Evolutionary conservation across 2,113 vertebrate species (phyloP).

Genomic region (Carassius carassius): DNA sequence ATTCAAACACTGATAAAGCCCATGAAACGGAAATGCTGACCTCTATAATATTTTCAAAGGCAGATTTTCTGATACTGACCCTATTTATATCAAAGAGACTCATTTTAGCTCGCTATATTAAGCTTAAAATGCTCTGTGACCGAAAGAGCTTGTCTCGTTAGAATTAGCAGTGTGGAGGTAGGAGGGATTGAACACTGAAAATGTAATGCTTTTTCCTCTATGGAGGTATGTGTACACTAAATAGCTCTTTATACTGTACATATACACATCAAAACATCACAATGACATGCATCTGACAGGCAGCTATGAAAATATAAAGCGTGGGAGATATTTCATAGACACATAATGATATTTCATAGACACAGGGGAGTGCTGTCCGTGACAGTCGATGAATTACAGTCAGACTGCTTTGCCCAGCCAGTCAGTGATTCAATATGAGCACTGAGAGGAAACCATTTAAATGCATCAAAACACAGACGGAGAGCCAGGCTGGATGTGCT

Average conservation of each 20-base stretch:
- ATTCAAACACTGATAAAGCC: slow-evolving; percentile 37
- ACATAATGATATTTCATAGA: slow-evolving; percentile 28
- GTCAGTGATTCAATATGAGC: slow-evolving; percentile 32
- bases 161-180: neutral
- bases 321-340: slow-evolving; percentile 10
- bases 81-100: slow-evolving; percentile 21
- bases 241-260: neutral
- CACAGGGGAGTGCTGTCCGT: slow-evolving; percentile 16
- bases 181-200: neutral
- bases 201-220: neutral
- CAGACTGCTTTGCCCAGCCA: neutral
- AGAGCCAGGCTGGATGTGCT: neutral
- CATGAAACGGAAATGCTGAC: slow-evolving; percentile 10
- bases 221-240: neutral
- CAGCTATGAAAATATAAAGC: neutral
- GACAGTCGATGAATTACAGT: slow-evolving; percentile 33
- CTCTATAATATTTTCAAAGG: slow-evolving; percentile 39
- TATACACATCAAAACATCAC: neutral
- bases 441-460: slow-evolving; percentile 22
- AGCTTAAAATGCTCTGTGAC: slow-evolving; percentile 14
- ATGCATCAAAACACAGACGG: slow-evolving; percentile 26
- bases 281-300: slow-evolving; percentile 6
- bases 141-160: neutral
- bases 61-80: slow-evolving; percentile 31
- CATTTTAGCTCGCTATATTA: neutral